These are phyloP conservation scores for Drosophila birchii DNA, from an alignment of 2,888 invertebrate species.

Conservation along the genomic window DNA sequence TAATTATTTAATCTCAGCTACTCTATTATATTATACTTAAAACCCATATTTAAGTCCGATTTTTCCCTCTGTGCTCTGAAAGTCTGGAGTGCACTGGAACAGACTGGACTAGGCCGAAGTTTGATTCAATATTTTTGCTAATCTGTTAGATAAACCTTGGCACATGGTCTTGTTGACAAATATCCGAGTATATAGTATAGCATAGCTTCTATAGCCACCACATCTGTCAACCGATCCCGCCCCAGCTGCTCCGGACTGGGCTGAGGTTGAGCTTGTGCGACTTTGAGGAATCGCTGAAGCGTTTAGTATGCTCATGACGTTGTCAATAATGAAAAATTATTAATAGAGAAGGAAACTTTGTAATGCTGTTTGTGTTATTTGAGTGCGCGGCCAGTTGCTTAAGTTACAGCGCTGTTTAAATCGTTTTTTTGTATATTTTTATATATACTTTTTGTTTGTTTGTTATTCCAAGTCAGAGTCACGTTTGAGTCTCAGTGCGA, in stretches of 20 bases:
- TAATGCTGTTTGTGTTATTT: constrained; percentile 60
- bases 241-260: not conserved
- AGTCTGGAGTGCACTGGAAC: constrained; percentile 25
- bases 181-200: not conserved
- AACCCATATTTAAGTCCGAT: not conserved
- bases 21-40: not conserved
- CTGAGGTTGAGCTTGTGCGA: constrained; percentile 3
- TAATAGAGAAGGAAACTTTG: constrained; percentile 53
- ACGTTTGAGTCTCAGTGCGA: constrained; percentile 27
- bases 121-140: constrained; percentile 58
- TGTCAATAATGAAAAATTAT: constrained; percentile 47
- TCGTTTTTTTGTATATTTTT: not conserved
- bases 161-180: constrained; percentile 38
- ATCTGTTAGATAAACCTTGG: constrained; percentile 60
- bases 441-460: constrained; percentile 6
- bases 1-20: not conserved
- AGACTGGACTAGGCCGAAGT: constrained; percentile 21
- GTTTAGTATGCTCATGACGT: constrained; percentile 62
- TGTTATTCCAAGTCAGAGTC: constrained; percentile 29
- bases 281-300: constrained; percentile 57
- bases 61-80: constrained; percentile 27
- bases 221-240: constrained; percentile 16
- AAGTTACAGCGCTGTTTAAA: constrained; percentile 50
- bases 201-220: constrained; percentile 1
- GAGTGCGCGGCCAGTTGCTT: constrained; percentile 56